Percentiles rank a stretch among this genome's conserved stretches.
phyloP scores from a whole-genome alignment of 2,797 vertebrate genomes.

The Syngnathus rostellatus region DNA sequence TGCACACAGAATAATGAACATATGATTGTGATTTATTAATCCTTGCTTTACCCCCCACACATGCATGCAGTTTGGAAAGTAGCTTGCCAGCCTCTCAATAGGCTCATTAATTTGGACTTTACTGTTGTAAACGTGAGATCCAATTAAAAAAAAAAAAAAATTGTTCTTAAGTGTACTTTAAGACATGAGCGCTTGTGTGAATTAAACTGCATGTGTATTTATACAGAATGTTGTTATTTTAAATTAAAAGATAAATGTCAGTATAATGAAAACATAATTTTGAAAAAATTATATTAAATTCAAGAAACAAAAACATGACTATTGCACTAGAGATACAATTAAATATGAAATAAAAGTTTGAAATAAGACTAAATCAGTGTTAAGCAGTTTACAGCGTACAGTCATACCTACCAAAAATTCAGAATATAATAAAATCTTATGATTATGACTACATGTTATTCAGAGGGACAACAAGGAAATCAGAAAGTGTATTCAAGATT shows the following conservation, averaged over 20 bases:
- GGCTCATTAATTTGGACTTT: conserved; percentile 21
- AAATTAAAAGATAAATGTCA: neutral
- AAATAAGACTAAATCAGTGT: too few species aligned
- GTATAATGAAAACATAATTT: neutral
- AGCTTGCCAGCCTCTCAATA: conserved; percentile 8
- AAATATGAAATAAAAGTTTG: too few species aligned
- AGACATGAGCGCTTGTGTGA: neutral
- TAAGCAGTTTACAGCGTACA: too few species aligned
- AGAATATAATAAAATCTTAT: neutral
- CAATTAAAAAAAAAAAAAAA: conserved; percentile 13
- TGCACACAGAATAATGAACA: neutral
- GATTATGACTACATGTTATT: neutral
- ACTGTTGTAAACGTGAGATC: conserved; percentile 22
- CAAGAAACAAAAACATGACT: too few species aligned
- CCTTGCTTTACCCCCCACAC: too few species aligned
- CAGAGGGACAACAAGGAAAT: conserved; percentile 27
- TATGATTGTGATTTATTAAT: neutral
- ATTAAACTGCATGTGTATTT: neutral
- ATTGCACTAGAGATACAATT: too few species aligned
- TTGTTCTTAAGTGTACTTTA: conserved; percentile 1
- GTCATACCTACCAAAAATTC: too few species aligned
- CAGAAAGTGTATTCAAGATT: conserved; percentile 83
- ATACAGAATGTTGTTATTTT: neutral
- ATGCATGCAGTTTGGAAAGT: conserved; percentile 5
- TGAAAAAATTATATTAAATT: neutral